A percentile compares a stretch with the other conserved stretches of the same genome.
Evolutionary conservation across 2,888 invertebrate genomes (phyloP).

Genomic region (Ametastegia equiseti): DNA sequence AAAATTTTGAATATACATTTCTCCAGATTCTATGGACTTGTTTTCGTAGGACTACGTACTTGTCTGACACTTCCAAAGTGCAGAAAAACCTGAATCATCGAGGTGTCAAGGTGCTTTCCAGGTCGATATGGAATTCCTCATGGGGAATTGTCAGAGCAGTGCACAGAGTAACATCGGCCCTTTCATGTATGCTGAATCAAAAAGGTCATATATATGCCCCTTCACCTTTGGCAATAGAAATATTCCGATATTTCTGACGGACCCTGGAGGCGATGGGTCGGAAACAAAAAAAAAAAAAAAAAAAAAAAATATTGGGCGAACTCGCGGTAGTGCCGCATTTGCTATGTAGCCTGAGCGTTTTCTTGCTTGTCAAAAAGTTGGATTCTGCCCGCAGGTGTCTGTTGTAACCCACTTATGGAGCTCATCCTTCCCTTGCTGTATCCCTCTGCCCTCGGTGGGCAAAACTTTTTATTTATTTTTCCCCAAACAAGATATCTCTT

Average conservation of each 20-base stretch:
- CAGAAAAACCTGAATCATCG: too few species aligned
- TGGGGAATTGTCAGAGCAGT: neutral
- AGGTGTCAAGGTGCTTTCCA: too few species aligned
- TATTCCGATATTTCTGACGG: constrained; percentile 15
- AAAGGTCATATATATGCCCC: neutral
- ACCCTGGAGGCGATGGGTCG: neutral
- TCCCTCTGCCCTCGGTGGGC: constrained; percentile 23
- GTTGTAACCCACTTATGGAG: constrained; percentile 56
- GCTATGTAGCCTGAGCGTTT: too few species aligned
- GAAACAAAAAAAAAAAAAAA: too few species aligned
- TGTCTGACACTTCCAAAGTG: too few species aligned
- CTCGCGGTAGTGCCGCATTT: too few species aligned
- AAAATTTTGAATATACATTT: too few species aligned
- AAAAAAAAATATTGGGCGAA: neutral
- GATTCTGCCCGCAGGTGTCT: constrained; percentile 55
- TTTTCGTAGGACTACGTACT: too few species aligned
- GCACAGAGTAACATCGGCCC: constrained; percentile 8
- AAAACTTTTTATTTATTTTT: constrained; percentile 55
- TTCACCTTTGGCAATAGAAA: neutral
- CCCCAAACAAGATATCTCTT: constrained; percentile 46
- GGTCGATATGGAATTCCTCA: too few species aligned
- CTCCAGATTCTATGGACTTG: too few species aligned
- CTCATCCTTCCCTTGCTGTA: constrained; percentile 41
- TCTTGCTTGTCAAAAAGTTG: constrained; percentile 44
- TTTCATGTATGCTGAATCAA: constrained; percentile 11